Percentiles rank a stretch among this genome's conserved stretches.
Evolutionary conservation across 2,113 vertebrate genomes (phyloP).

Genomic region (Pituophis catenifer): DNA sequence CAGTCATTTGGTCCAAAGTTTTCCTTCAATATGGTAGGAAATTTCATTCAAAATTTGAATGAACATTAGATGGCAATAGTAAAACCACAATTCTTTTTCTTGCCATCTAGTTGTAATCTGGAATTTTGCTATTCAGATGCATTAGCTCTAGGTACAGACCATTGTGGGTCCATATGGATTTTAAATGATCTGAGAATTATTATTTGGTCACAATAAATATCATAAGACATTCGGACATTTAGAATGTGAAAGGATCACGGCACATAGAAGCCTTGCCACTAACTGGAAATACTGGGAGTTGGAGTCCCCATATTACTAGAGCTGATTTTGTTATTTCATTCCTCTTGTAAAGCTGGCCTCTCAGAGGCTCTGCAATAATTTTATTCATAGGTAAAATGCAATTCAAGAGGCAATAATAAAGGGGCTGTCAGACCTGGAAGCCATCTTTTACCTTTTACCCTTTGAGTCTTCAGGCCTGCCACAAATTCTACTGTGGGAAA

Average conservation of each 20-base stretch:
- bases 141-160: not conserved
- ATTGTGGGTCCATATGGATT: not conserved
- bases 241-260: not conserved
- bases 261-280: not conserved
- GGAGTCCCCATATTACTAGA: not conserved
- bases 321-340: not conserved
- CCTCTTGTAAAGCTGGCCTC: slow-evolving; percentile 38
- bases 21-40: not conserved
- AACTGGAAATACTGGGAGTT: not conserved
- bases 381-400: not conserved
- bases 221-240: not conserved
- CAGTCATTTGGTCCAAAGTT: not conserved
- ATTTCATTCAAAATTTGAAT: not conserved
- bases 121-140: not conserved
- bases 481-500: too few relatives aligned
- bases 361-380: slow-evolving; percentile 3
- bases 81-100: not conserved
- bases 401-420: not conserved
- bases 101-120: not conserved
- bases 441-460: too few relatives aligned
- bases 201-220: not conserved
- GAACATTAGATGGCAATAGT: not conserved
- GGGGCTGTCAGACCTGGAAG: too few relatives aligned
- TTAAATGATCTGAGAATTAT: not conserved
- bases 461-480: too few relatives aligned